These are phyloP conservation scores for Oscheius sp. DNA, from an alignment of 2,888 invertebrate genomes.

Conservation along the genomic window DNA sequence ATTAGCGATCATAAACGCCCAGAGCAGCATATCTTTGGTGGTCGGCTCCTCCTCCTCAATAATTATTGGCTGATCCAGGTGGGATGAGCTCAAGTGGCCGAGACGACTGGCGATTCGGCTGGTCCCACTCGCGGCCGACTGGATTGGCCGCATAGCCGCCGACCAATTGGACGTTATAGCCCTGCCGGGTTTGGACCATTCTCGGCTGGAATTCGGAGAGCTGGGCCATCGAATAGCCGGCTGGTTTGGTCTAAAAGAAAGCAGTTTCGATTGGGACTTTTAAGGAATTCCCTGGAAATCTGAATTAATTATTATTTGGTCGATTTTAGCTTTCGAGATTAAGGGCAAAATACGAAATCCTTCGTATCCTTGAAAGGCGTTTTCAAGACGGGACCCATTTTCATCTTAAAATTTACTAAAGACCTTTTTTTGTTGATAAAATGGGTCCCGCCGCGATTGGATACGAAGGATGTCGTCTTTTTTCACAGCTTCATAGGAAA, in stretches of 20 bases:
- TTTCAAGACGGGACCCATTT: too few species aligned
- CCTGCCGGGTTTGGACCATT: constrained; percentile 32
- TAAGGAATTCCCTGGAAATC: too few species aligned
- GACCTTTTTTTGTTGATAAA: too few species aligned
- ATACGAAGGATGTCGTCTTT: too few species aligned
- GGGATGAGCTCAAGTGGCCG: constrained; percentile 16
- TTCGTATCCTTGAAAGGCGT: too few species aligned
- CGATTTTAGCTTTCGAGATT: too few species aligned
- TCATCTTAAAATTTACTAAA: too few species aligned
- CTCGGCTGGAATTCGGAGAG: constrained; percentile 23
- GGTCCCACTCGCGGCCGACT: constrained; percentile 34
- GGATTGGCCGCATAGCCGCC: constrained; percentile 47
- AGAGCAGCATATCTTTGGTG: constrained; percentile 10
- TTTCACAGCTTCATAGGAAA: too few species aligned
- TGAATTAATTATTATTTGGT: too few species aligned
- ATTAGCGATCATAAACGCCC: constrained; percentile 23
- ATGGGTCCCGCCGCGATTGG: too few species aligned
- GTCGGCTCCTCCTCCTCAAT: constrained; percentile 10
- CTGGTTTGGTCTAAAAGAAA: constrained; percentile 25
- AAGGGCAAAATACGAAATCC: too few species aligned
- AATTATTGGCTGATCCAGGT: constrained; percentile 6
- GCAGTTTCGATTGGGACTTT: not conserved
- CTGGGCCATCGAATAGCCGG: constrained; percentile 28
- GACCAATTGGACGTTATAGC: constrained; percentile 50
- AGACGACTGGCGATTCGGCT: constrained; percentile 23